Base-by-base conservation (phyloP, 2,113 vertebrate species). In the Emydura subglobosa region DNA sequence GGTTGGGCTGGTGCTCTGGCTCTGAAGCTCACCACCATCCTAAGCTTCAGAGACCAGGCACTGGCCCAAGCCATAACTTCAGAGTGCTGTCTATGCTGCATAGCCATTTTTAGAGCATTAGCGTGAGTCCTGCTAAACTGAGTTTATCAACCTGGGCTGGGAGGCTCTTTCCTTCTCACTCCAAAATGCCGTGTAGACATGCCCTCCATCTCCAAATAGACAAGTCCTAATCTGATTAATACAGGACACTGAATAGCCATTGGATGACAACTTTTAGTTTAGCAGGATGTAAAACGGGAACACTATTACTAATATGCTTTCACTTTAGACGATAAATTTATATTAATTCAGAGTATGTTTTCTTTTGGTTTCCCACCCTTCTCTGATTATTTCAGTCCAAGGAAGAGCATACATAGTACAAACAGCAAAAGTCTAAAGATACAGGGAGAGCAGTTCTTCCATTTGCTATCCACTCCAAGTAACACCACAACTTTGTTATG, bases 291-390 rank as follows among this genome's bases (percentile, higher is more conserved):
- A 34, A 39, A 72, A 21, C 21, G 65, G 34, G 31, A 2, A 34
- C 5, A 7, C 2, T 11, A 34, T 74, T 87, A 22, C 31, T 82
- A 82, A 74, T 59, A 61, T 51, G 6, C 6, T 95, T 87, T 93
- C 27, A 85, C 16, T 83, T 88, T 81, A 81, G 65, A n/a, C 65
- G 47, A 7, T 90, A n/a, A 93, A 78, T 21, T 57, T 81, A 68
- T 13, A 86, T 21, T 80, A 92, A 88, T 88, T 93, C 79, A 93
- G 92, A 95, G 3, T 55, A 82, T n/a, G 53, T 88, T 92, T 90
- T 82, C 51, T 82, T 82, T 65, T 83, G 1, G 51, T 94, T 89
- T 86, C 65, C 86, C 57, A 10, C 74, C 78, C 19, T 86, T 91
- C 55, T 11, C 4, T 83, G 42, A 86, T 42, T 86, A 19, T n/a